Conservation (phyloP, 1,140 invertebrate genomes). For the Lucilia sericata region DNA sequence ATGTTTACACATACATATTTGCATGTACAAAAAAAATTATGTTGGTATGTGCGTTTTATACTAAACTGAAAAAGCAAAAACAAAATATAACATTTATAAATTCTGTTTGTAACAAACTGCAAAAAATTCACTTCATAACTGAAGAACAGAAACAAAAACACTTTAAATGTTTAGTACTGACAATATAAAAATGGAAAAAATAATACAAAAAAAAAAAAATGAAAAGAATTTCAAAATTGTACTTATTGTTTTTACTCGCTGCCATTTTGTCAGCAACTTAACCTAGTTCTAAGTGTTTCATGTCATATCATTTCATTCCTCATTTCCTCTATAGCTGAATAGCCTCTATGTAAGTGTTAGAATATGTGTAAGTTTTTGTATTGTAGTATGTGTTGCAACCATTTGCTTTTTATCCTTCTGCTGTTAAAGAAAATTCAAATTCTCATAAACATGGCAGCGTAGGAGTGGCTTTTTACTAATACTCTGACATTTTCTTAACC, state of each 20-base stretch:
- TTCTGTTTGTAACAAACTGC: not conserved
- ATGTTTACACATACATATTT: not conserved
- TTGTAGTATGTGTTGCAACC: not conserved
- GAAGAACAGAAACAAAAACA: not conserved
- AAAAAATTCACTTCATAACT: not conserved
- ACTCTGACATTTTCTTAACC: constrained; percentile 41
- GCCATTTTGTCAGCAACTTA: constrained; percentile 34
- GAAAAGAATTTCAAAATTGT: not conserved
- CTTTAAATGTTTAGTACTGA: not conserved
- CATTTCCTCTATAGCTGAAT: not conserved
- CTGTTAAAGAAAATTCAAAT: not conserved
- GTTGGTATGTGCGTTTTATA: not conserved
- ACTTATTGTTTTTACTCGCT: too few species aligned
- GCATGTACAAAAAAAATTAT: not conserved
- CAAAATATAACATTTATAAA: not conserved
- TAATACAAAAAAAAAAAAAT: not conserved
- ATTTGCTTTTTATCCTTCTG: not conserved
- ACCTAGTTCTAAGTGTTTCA: not conserved
- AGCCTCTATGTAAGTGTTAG: not conserved
- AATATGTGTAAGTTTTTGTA: too few species aligned
- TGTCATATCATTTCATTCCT: not conserved
- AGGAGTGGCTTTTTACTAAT: constrained; percentile 62
- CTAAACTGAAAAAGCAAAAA: not conserved
- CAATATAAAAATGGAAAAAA: not conserved
- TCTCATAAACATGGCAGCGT: constrained; percentile 64